These are phyloP conservation scores for Orthonyx spaldingii DNA, from an alignment of 2,113 vertebrate species.

Conservation along the genomic window DNA sequence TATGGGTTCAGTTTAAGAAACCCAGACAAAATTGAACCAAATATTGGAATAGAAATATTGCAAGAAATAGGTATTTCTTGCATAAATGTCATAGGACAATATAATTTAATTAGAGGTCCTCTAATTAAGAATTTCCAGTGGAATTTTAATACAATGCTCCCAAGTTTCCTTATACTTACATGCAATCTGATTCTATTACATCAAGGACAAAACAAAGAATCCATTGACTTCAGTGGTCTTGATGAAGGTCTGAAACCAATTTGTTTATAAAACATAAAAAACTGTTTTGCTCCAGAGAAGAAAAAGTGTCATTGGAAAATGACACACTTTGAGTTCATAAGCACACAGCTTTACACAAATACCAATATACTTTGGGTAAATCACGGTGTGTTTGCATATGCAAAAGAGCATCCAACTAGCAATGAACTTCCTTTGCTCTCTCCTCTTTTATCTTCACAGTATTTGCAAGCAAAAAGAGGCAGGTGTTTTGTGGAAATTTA, in stretches of 20 bases:
- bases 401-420: neutral
- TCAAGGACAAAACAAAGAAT: neutral
- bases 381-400: neutral
- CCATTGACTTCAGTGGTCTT: neutral
- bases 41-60: neutral
- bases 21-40: neutral
- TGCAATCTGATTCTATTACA: neutral
- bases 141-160: neutral
- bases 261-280: neutral
- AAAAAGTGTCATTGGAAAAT: neutral
- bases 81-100: neutral
- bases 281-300: neutral
- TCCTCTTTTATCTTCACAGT: neutral
- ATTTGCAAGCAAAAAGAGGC: neutral
- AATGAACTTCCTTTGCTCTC: neutral
- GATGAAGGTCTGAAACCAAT: neutral
- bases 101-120: neutral
- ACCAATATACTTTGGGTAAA: conserved; percentile 4
- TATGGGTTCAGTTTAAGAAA: neutral
- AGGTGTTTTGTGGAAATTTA: neutral
- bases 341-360: conserved; percentile 11
- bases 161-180: neutral
- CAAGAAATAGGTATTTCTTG: neutral
- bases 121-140: neutral
- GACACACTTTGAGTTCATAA: neutral